A percentile compares a stretch with the other conserved stretches of the same genome.
phyloP scores from a whole-genome alignment of 2,113 vertebrate genomes.

The Hylia prasina region DNA sequence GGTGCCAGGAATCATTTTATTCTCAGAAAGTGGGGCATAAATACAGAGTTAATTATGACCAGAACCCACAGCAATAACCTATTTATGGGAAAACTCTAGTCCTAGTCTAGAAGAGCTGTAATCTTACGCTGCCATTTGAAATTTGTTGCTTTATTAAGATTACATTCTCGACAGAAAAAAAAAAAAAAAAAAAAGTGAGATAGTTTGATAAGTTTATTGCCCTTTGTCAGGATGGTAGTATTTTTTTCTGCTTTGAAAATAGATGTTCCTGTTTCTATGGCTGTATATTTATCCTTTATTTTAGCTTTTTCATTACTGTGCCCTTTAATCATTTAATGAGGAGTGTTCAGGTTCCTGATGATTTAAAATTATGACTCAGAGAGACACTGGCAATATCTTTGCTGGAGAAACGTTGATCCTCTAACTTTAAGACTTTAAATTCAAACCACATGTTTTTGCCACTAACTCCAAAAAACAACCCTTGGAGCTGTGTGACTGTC shows the following conservation, averaged over 20 bases:
- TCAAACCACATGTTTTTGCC: conserved; percentile 60
- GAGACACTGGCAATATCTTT: conserved; percentile 51
- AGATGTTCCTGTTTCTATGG: conserved; percentile 4
- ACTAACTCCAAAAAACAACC: conserved; percentile 10
- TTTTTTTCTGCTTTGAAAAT: conserved; percentile 56
- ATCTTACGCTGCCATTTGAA: conserved; percentile 24
- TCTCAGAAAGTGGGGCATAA: neutral
- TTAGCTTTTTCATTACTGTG: conserved; percentile 39
- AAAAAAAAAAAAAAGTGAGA: neutral
- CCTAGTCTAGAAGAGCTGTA: conserved; percentile 1
- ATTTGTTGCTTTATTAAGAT: conserved; percentile 46
- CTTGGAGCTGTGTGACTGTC: conserved; percentile 47
- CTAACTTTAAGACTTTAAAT: conserved; percentile 50
- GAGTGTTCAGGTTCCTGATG: conserved; percentile 30
- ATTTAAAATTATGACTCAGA: conserved; percentile 38
- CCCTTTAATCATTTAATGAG: conserved; percentile 59
- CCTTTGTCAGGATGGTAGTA: conserved; percentile 52
- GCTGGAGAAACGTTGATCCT: conserved; percentile 16
- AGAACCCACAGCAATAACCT: neutral
- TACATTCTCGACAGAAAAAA: neutral
- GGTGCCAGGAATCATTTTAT: neutral
- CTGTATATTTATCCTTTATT: conserved; percentile 28
- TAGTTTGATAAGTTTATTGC: conserved; percentile 59
- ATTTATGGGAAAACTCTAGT: conserved; percentile 8
- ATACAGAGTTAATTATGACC: neutral